Evolutionary conservation across 2,888 invertebrate species (phyloP), one percentile per base, ranked within the genome.

Genomic region (Synanthedon myopaeformis): DNA sequence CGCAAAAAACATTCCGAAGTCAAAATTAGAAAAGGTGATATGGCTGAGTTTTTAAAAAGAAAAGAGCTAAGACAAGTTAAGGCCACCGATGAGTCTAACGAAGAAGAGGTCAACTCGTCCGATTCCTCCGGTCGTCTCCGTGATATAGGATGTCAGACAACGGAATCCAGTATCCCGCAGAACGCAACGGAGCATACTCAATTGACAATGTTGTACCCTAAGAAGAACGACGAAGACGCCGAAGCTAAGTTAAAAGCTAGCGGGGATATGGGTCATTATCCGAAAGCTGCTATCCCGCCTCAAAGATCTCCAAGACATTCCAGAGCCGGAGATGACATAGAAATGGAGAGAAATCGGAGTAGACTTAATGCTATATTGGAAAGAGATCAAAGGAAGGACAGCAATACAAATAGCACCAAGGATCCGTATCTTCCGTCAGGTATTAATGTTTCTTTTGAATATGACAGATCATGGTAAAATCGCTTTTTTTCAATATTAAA

Each of bases 171-270:
- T 61, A 68, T 86, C 2, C 62, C 84, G 5, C 78, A 83, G 52
- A 79, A 77, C 56, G 59, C 83, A 41, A 57, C 71, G 2, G 86
- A 87, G 19, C 77, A 78, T 62, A 74, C 85, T 5, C 86, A 82
- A 60, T 65, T 87, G 51, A 86, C 86, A 23, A 73, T 86, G 65
- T 60, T 88, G 35, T 89, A 90, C 67, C 88, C 89, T 49, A 82
- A 72, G 42, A 76, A 77, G 57, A 83, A 82, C 19, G 69, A 74
- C 6, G 76, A 78, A 51, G 69, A 69, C 49, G n/a, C 14, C 11
- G 83, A 80, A 11, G 71, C 70, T 1, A 85, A 83, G 57, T 61
- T 79, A 56, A 85, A 84, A 55, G 86, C 84, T 0, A 81, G 86
- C 59, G 87, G 87, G 8, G 86, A 87, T 58, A 70, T 70, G 0